Evolutionary conservation across 2,888 invertebrate species (phyloP).

Genomic region (Drosophila fungiperda): DNA sequence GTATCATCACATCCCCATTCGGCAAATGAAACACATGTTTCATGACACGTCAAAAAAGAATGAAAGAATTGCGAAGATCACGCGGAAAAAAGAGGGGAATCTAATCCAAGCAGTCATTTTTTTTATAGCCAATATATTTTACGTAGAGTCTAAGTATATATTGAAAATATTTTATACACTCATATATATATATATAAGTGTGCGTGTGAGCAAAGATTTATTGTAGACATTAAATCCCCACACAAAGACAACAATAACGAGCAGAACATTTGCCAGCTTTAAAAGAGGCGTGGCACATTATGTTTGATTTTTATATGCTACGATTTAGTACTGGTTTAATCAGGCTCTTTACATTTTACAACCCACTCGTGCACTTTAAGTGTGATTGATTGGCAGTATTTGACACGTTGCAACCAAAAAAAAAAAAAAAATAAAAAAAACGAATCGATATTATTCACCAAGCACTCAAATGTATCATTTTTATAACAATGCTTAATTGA

Average conservation of each 20-base stretch:
- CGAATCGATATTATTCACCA: neutral
- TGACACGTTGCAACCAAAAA: slow-evolving; percentile 9
- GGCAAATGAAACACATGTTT: slow-evolving; percentile 66
- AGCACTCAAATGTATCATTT: neutral
- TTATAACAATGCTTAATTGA: neutral
- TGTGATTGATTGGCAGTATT: slow-evolving; percentile 69
- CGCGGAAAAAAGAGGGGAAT: slow-evolving; percentile 39
- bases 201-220: slow-evolving; percentile 49
- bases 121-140: slow-evolving; percentile 70
- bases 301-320: slow-evolving; percentile 64
- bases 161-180: slow-evolving; percentile 57
- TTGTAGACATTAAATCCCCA: slow-evolving; percentile 65
- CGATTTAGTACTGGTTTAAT: slow-evolving; percentile 66
- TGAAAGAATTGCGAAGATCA: slow-evolving; percentile 51
- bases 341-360: slow-evolving; percentile 65
- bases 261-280: slow-evolving; percentile 28
- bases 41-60: slow-evolving; percentile 61
- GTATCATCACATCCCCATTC: slow-evolving; percentile 26
- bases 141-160: slow-evolving; percentile 56
- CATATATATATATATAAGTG: slow-evolving; percentile 4
- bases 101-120: slow-evolving; percentile 66
- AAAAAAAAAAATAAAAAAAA: neutral
- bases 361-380: slow-evolving; percentile 66
- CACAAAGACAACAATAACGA: slow-evolving; percentile 36
- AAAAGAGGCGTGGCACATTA: slow-evolving; percentile 42